Base-by-base conservation (phyloP, 2,888 invertebrate genomes). In the Smittia sp. region DNA sequence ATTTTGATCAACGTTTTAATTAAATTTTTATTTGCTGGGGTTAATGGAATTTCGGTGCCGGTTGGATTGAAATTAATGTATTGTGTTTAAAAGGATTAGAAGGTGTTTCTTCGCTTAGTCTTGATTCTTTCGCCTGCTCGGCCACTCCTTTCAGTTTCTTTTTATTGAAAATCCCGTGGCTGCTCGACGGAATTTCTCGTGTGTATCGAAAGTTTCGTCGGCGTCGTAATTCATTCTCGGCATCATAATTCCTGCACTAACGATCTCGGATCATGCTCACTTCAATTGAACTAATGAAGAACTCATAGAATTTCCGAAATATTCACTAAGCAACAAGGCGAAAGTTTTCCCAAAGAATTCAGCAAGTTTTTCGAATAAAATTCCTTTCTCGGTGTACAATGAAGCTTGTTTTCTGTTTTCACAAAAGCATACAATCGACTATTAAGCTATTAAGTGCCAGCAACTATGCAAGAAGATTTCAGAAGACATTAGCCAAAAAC, bases 261-360 rank as follows among this genome's bases (percentile, higher is more conserved):
- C 24, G 68, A 68, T 68, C 46, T n/a, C 25, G 68, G 15, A 68
- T 68, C 68, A 68, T 68, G 68, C 41, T 68, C 22, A 46, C 25
- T 68, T 39, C 24, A 68, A 68, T 68, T 68, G 68, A 68, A 46
- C 68, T 68, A 68, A 68, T 68, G 68, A 68, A 46, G 39, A 32
- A n/a, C 68, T 46, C 68, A 68, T 68, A 66, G 39, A 66, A 66
- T 38, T 66, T 66, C 66, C 39, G 9, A 32, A 32, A 27, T 20
- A 66, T 66, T 22, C 38, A 66, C 1, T 18, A 66, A 39, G 7
- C 32, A 32, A 32, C 32, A 32, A 1, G 13, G 20, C 32, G 46
- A 46, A 63, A 27, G 4, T 63, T 25, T 63, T 24, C 24, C 27
- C 24, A n/a, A 9, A n/a, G 41, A 68, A 41, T 46, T 46, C 46